Evolutionary conservation across 1,140 invertebrate genomes (phyloP), one percentile per base, ranked within the genome.

Genomic region (Artemia franciscana): DNA sequence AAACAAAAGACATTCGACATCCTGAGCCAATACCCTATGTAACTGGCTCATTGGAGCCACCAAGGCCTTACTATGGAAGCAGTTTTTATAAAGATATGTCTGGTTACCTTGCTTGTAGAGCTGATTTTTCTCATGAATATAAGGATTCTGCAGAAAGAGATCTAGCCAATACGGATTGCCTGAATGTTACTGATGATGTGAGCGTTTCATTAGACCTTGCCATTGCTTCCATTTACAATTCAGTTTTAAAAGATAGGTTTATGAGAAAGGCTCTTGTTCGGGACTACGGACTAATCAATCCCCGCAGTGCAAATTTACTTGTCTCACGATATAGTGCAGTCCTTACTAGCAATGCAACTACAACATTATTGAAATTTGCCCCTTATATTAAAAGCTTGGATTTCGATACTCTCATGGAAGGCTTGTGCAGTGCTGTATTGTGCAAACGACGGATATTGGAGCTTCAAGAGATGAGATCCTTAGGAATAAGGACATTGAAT

Each of bases 51-150:
- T 26, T 59, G 76, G 82, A 86, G 63, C 87, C 87, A 9, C 86
- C 87, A 0, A 75, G 88, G 56, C 82, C 81, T 65, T 70, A 73
- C 63, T 67, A 79, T 68, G 73, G 80, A 73, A 74, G 77, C 64
- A 21, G 72, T 68, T 67, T 78, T 66, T 74, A 76, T 67, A 66
- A 67, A 26, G 74, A 76, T 21, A 73, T 88, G 70, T 84, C 84
- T 9, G 88, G 88, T 0, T 93, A 92, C 71, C 86, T 86, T 73
- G 79, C 87, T 24, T 83, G 83, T 4, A 75, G 89, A 62, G 84
- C 86, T n/a, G 88, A 92, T 69, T 92, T 93, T 74, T 83, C 85
- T 66, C 73, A 81, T 2, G 88, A 89, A 64, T 85, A 83, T 72
- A 86, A 91, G 70, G 80, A 86, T 64, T 82, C 83, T 68, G 86